phyloP scores from a whole-genome alignment of 2,888 invertebrate species.

The Synergus japonicus region DNA sequence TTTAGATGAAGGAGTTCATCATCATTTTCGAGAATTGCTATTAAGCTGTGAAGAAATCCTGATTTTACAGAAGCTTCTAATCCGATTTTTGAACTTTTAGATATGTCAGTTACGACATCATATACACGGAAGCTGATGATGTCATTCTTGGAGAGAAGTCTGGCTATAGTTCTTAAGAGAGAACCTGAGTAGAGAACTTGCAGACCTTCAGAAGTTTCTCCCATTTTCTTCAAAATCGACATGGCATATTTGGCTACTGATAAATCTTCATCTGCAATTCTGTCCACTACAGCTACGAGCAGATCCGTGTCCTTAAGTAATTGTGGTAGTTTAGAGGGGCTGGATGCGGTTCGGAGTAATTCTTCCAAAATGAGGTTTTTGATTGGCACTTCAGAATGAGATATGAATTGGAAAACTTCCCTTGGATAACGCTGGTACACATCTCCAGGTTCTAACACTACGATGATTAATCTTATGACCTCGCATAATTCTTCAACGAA shows the following conservation, averaged over 20 bases:
- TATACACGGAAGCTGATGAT: slow-evolving; percentile 84
- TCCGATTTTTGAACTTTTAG: slow-evolving; percentile 80
- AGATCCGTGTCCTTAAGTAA: slow-evolving; percentile 79
- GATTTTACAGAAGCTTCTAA: slow-evolving; percentile 81
- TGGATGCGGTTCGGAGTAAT: slow-evolving; percentile 56
- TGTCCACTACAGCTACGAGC: slow-evolving; percentile 80
- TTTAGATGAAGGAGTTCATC: slow-evolving; percentile 90
- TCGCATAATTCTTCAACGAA: slow-evolving; percentile 64
- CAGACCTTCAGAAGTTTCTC: slow-evolving; percentile 76
- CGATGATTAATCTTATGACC: slow-evolving; percentile 59
- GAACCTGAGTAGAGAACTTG: slow-evolving; percentile 79
- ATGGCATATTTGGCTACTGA: slow-evolving; percentile 82
- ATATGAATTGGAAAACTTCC: slow-evolving; percentile 62
- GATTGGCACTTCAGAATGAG: slow-evolving; percentile 59
- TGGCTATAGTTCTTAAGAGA: slow-evolving; percentile 80
- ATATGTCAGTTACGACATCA: slow-evolving; percentile 84
- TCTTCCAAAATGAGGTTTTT: slow-evolving; percentile 65
- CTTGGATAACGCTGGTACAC: slow-evolving; percentile 61
- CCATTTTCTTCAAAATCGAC: slow-evolving; percentile 79
- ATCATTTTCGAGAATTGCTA: slow-evolving; percentile 83
- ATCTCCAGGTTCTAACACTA: slow-evolving; percentile 62
- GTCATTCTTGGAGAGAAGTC: slow-evolving; percentile 80
- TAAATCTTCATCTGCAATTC: slow-evolving; percentile 81
- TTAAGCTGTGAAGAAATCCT: slow-evolving; percentile 83
- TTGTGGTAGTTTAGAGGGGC: slow-evolving; percentile 71